phyloP scores from a whole-genome alignment of 1,140 invertebrate species.

The Psilanteris sp. region DNA sequence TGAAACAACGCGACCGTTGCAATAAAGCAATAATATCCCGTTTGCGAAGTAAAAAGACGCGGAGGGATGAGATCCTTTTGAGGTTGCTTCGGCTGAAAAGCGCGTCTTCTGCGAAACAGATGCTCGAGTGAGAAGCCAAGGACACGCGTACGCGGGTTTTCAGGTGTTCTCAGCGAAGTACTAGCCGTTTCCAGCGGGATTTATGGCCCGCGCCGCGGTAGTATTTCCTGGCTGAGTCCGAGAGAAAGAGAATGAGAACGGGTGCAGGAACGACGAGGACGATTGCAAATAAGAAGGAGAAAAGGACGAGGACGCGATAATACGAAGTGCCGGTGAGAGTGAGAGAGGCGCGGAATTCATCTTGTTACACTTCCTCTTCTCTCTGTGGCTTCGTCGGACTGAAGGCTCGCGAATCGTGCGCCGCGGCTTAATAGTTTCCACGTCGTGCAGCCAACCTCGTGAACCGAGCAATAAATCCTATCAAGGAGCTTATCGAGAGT shows the following conservation, averaged over 20 bases:
- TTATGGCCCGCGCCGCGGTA: slow-evolving; percentile 51
- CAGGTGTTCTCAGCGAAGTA: slow-evolving; percentile 58
- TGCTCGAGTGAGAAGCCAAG: slow-evolving; percentile 62
- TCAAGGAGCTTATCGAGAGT: slow-evolving; percentile 63
- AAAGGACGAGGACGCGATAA: neutral
- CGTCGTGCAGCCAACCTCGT: slow-evolving; percentile 65
- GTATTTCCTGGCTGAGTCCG: slow-evolving; percentile 54
- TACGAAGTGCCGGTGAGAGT: neutral
- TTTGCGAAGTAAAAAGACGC: slow-evolving; percentile 17
- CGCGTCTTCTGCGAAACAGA: slow-evolving; percentile 51
- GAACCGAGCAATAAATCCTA: slow-evolving; percentile 71
- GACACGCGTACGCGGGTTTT: slow-evolving; percentile 68
- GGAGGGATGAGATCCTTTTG: slow-evolving; percentile 36
- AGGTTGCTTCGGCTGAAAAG: slow-evolving; percentile 44
- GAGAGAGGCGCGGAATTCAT: slow-evolving; percentile 33
- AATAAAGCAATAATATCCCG: slow-evolving; percentile 38
- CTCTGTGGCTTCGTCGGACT: slow-evolving; percentile 42
- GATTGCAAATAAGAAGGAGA: neutral
- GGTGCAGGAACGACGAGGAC: neutral
- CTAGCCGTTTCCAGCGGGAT: slow-evolving; percentile 55
- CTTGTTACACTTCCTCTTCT: slow-evolving; percentile 55
- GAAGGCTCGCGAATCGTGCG: slow-evolving; percentile 60
- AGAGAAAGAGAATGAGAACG: slow-evolving; percentile 5
- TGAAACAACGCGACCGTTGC: slow-evolving; percentile 12
- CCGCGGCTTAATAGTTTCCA: slow-evolving; percentile 72